phyloP scores from a whole-genome alignment of 2,888 invertebrate genomes.

The Deroplatys truncata region DNA sequence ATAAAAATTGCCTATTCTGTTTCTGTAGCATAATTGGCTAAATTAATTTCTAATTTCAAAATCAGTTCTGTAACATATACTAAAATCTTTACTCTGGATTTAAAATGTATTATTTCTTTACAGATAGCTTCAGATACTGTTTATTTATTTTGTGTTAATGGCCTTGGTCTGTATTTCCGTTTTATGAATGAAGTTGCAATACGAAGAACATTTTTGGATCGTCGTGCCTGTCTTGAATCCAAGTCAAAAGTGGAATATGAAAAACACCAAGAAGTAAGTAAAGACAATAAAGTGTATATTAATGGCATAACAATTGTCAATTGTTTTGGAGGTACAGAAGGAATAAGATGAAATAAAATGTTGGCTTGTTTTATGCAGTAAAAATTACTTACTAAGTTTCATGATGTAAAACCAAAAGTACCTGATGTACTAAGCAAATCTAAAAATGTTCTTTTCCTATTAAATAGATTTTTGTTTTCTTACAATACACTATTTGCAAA shows the following conservation, averaged over 20 bases:
- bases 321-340: too few relatives aligned
- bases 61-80: not conserved
- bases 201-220: conserved; percentile 80
- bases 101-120: conserved; percentile 36
- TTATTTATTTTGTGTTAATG: conserved; percentile 69
- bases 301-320: not conserved
- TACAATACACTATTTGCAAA: too few relatives aligned
- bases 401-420: too few relatives aligned
- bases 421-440: too few relatives aligned
- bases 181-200: conserved; percentile 85
- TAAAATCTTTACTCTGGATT: not conserved
- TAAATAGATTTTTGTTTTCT: too few relatives aligned
- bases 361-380: too few relatives aligned
- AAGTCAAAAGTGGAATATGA: conserved; percentile 77
- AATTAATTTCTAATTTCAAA: not conserved
- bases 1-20: too few relatives aligned
- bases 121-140: conserved; percentile 68
- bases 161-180: conserved; percentile 82
- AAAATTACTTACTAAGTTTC: too few relatives aligned
- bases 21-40: not conserved
- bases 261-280: conserved; percentile 73
- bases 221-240: conserved; percentile 80
- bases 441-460: too few relatives aligned
- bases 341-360: too few relatives aligned
- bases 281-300: not conserved